A percentile compares a stretch with the other conserved stretches of the same genome.
These are phyloP conservation scores for Ammospiza nelsoni DNA, from an alignment of 2,113 vertebrate genomes.

Conservation along the genomic window DNA sequence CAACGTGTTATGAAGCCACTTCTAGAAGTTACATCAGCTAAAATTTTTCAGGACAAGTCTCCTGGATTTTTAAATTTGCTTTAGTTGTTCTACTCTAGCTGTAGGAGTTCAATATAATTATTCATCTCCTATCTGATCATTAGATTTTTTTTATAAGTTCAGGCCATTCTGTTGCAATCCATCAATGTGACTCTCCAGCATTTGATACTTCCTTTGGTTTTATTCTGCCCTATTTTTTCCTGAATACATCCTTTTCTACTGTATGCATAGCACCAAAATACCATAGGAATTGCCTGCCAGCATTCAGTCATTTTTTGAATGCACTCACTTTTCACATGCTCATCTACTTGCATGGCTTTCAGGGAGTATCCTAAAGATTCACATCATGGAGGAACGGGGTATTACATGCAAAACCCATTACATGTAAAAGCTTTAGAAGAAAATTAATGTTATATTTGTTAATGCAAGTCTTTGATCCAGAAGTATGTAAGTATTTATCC, in stretches of 20 bases:
- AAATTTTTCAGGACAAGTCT: neutral
- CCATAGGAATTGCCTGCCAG: neutral
- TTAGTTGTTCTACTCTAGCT: neutral
- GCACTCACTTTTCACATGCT: neutral
- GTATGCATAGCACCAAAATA: neutral
- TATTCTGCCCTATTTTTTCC: neutral
- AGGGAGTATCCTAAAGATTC: neutral
- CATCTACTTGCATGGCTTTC: neutral
- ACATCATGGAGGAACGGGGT: neutral
- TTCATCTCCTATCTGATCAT: neutral
- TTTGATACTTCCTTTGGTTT: neutral
- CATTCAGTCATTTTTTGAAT: neutral
- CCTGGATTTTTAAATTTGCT: neutral
- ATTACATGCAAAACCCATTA: neutral
- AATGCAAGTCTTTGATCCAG: neutral
- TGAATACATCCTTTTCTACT: neutral
- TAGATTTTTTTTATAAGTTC: neutral
- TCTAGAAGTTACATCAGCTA: neutral
- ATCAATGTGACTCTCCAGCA: neutral
- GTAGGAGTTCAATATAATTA: neutral
- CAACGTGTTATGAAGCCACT: neutral
- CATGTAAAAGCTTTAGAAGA: neutral
- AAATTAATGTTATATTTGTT: neutral
- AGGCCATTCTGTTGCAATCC: neutral
- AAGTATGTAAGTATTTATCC: neutral